These are phyloP conservation scores for Drosophila saltans DNA, from an alignment of 1,140 invertebrate species.

Conservation along the genomic window DNA sequence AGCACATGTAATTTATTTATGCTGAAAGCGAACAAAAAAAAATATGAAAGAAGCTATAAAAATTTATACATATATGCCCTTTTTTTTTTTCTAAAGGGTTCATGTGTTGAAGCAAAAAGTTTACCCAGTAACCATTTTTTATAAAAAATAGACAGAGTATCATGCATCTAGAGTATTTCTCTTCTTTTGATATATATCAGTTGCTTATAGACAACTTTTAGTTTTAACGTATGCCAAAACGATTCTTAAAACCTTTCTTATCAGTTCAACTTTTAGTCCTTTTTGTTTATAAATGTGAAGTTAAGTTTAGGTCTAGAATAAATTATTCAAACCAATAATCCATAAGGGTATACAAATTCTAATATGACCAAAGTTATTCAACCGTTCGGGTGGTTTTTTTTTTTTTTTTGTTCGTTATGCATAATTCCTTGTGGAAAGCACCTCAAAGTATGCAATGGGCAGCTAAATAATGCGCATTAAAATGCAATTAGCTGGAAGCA, in stretches of 20 bases:
- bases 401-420: conserved; percentile 29
- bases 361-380: background rate
- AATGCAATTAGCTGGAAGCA: conserved; percentile 66
- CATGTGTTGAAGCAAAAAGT: background rate
- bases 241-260: too few species aligned
- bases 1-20: conserved; percentile 24
- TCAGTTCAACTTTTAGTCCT: too few species aligned
- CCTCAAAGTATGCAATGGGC: conserved; percentile 44
- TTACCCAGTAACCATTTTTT: too few species aligned
- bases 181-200: too few species aligned
- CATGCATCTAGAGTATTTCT: too few species aligned
- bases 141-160: too few species aligned
- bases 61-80: background rate
- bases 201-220: too few species aligned
- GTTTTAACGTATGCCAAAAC: too few species aligned
- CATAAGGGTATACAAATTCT: background rate
- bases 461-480: conserved; percentile 66
- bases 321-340: background rate
- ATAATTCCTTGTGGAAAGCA: conserved; percentile 43
- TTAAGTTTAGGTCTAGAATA: too few species aligned
- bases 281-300: too few species aligned
- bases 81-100: background rate
- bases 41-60: background rate
- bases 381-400: background rate
- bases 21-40: conserved; percentile 4